Evolutionary conservation across 2,797 vertebrate genomes (phyloP).

Genomic region (Dryobates pubescens): DNA sequence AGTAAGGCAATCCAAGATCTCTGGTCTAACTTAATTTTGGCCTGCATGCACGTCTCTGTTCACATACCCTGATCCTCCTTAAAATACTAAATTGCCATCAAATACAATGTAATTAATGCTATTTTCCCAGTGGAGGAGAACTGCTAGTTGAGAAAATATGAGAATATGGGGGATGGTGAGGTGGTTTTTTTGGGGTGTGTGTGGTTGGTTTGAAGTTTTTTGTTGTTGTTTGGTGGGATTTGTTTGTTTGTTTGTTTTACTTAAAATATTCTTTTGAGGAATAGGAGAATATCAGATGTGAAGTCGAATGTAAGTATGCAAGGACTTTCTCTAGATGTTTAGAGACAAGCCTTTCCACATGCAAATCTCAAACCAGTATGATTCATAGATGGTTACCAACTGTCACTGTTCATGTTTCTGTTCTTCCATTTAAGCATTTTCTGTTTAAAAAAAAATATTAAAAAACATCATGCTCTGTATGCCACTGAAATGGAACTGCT

Average conservation of each 20-base stretch:
- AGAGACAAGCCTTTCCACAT: neutral
- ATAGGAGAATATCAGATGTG: neutral
- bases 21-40: neutral
- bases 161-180: neutral
- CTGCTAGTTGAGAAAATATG: neutral
- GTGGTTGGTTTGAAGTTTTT: no score
- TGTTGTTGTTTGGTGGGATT: no score
- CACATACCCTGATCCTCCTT: neutral
- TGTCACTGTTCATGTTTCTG: neutral
- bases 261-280: neutral
- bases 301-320: neutral
- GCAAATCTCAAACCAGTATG: neutral
- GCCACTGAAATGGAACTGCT: neutral
- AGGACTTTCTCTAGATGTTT: neutral
- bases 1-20: neutral
- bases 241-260: neutral
- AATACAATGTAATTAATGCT: neutral
- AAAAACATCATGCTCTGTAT: neutral
- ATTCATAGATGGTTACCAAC: neutral
- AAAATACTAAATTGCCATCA: neutral
- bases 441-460: neutral
- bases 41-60: fast-evolving
- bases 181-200: fast-evolving
- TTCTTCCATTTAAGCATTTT: neutral
- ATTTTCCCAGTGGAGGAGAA: neutral